These are phyloP conservation scores for Digitonthophagus gazella DNA, from an alignment of 2,888 invertebrate species.

Conservation along the genomic window DNA sequence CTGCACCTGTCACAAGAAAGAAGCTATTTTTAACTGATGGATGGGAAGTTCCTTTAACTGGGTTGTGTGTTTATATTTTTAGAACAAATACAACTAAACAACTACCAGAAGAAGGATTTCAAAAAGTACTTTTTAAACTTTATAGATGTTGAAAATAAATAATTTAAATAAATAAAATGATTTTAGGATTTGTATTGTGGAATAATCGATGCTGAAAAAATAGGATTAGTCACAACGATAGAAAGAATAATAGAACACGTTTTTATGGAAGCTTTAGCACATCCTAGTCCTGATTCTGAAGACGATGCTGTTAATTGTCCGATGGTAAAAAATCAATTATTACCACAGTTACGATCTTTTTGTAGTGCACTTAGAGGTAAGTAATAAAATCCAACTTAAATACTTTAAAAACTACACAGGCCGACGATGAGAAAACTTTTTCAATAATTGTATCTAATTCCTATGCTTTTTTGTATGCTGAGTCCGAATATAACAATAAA, in stretches of 20 bases:
- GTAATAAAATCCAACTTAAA: not conserved
- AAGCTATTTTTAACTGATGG: constrained; percentile 84
- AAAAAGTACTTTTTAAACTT: constrained; percentile 64
- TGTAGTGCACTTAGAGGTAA: constrained; percentile 84
- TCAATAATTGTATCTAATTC: no score
- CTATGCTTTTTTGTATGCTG: no score
- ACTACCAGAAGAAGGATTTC: constrained; percentile 89
- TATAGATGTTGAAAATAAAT: no score
- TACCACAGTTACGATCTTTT: constrained; percentile 81
- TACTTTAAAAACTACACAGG: no score
- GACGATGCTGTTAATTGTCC: constrained; percentile 77
- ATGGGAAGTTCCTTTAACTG: constrained; percentile 76
- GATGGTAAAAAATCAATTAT: constrained; percentile 77
- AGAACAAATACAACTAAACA: constrained; percentile 81
- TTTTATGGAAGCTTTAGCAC: constrained; percentile 86
- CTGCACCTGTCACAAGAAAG: constrained; percentile 59
- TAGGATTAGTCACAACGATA: constrained; percentile 82
- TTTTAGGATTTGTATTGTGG: constrained; percentile 65
- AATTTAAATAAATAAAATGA: constrained; percentile 9
- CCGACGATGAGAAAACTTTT: no score
- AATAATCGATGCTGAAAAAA: constrained; percentile 72
- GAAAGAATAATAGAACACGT: constrained; percentile 86
- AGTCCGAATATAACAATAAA: no score
- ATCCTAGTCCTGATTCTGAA: constrained; percentile 76
- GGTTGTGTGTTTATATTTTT: constrained; percentile 83